These are phyloP conservation scores for Phalacrocorax aristotelis DNA, from an alignment of 2,113 vertebrate species.

Conservation along the genomic window DNA sequence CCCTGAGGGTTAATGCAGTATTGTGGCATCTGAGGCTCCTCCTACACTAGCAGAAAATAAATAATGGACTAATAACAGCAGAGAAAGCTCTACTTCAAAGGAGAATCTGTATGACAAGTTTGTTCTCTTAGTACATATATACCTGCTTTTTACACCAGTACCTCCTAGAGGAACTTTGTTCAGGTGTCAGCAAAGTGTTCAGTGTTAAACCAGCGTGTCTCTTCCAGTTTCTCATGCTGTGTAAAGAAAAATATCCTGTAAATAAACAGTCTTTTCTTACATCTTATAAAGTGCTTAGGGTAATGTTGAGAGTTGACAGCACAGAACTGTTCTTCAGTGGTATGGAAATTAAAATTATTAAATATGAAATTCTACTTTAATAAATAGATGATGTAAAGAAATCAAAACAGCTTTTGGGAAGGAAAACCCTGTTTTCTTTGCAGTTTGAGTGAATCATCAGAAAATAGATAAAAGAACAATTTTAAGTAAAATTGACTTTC, in stretches of 20 bases:
- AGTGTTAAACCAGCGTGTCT: not conserved
- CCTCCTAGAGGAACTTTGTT: not conserved
- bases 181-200: not conserved
- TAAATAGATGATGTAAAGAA: not conserved
- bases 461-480: not conserved
- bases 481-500: not conserved
- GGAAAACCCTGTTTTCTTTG: not conserved
- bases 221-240: not conserved
- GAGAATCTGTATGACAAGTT: not conserved
- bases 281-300: not conserved
- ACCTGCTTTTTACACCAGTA: not conserved
- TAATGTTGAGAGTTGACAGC: not conserved
- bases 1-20: not conserved
- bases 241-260: not conserved
- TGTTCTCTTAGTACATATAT: not conserved
- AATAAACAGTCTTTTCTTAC: not conserved
- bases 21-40: not conserved
- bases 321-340: not conserved
- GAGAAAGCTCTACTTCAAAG: not conserved
- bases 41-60: not conserved
- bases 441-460: not conserved
- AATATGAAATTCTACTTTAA: not conserved
- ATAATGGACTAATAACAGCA: not conserved
- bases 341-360: not conserved
- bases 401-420: not conserved